These are phyloP conservation scores for Acanthiza pusilla DNA, from an alignment of 2,797 vertebrate species.

Conservation along the genomic window DNA sequence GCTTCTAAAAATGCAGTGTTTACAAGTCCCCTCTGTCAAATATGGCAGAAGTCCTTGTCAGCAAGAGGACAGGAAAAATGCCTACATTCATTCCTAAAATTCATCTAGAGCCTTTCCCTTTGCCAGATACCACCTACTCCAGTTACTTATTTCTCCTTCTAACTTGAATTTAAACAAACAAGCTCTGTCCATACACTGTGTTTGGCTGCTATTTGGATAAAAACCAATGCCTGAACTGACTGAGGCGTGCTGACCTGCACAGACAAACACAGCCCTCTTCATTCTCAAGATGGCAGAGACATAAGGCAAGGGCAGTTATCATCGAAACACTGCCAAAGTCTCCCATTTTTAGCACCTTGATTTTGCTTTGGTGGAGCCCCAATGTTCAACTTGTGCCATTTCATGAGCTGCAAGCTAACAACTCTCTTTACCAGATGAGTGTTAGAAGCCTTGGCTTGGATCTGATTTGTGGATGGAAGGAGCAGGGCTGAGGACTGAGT, in stretches of 20 bases:
- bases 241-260: background rate
- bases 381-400: background rate
- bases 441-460: background rate
- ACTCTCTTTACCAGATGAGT: background rate
- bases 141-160: background rate
- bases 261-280: background rate
- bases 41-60: background rate
- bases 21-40: background rate
- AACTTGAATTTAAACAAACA: background rate
- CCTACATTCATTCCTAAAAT: background rate
- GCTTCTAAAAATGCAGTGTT: background rate
- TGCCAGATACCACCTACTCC: background rate
- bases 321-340: background rate
- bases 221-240: background rate
- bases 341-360: background rate
- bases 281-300: rapidly evolving
- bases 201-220: background rate
- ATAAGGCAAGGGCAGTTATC: background rate
- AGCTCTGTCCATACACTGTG: background rate
- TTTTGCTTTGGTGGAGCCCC: background rate
- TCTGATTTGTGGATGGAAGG: background rate
- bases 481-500: background rate
- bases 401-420: background rate
- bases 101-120: background rate
- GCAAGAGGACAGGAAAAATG: background rate